A percentile compares a stretch with the other conserved stretches of the same genome.
Evolutionary conservation across 2,797 vertebrate genomes (phyloP).

Genomic region (Dendrocincla tyrannina): DNA sequence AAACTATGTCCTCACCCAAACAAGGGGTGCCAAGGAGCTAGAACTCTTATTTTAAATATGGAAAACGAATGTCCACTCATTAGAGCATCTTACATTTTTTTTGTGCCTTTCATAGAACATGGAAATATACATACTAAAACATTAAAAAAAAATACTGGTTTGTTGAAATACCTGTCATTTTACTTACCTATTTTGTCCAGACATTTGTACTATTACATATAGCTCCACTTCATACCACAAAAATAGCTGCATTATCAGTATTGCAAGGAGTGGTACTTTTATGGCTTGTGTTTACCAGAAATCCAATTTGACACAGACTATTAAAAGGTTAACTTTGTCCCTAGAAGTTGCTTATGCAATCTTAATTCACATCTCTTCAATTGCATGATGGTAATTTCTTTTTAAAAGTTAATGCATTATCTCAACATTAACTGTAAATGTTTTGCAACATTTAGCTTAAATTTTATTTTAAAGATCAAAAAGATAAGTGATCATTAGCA

Average conservation of each 20-base stretch:
- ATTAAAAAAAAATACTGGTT: not conserved
- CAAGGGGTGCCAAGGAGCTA: not conserved
- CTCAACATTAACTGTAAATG: not conserved
- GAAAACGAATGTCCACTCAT: not conserved
- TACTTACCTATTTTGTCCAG: not conserved
- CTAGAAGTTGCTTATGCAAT: not conserved
- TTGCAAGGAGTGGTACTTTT: not conserved
- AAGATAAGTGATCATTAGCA: not conserved
- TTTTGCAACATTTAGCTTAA: not conserved
- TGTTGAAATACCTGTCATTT: not conserved
- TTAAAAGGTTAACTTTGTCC: not conserved
- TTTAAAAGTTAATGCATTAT: not conserved
- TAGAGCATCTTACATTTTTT: not conserved
- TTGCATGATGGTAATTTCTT: not conserved
- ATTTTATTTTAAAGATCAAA: not conserved
- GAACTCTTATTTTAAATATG: not conserved
- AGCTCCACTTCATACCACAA: not conserved
- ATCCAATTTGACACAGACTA: not conserved
- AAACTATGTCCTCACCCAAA: not conserved
- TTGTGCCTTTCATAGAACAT: not conserved
- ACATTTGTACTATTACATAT: not conserved
- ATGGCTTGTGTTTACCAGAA: not conserved
- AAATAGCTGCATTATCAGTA: not conserved
- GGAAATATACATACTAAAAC: not conserved
- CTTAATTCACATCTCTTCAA: not conserved